Conservation (phyloP, 2,113 vertebrate species). For the Anolis carolinensis region DNA sequence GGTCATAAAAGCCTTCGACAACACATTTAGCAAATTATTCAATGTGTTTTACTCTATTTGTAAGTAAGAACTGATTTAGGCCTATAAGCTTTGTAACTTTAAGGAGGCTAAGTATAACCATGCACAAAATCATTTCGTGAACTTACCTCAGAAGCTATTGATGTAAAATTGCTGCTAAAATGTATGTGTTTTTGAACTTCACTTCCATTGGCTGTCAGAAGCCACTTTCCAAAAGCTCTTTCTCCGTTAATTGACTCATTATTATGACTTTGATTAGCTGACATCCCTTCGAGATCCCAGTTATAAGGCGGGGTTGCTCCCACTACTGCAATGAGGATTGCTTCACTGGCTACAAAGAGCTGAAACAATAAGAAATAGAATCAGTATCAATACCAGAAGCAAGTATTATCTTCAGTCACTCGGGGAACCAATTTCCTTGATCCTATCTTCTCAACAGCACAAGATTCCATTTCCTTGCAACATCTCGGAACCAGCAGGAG, state of each 20-base stretch:
- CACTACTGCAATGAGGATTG: conserved; percentile 77
- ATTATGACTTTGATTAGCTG: conserved; percentile 68
- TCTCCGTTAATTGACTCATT: conserved; percentile 59
- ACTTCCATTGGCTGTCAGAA: conserved; percentile 73
- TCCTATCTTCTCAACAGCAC: not conserved
- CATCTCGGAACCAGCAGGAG: not conserved
- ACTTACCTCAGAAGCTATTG: conserved; percentile 81
- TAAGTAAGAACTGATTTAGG: too few species aligned
- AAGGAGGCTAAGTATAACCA: not conserved
- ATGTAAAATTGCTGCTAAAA: conserved; percentile 78
- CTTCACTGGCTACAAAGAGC: conserved; percentile 81
- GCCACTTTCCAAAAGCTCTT: conserved; percentile 74
- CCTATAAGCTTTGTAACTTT: not conserved
- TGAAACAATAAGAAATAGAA: conserved; percentile 57
- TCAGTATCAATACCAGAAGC: not conserved
- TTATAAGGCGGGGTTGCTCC: conserved; percentile 77
- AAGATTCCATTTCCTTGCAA: too few species aligned
- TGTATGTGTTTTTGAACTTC: conserved; percentile 71
- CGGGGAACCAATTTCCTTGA: not conserved
- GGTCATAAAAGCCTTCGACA: too few species aligned
- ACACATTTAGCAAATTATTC: too few species aligned
- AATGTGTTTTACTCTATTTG: too few species aligned
- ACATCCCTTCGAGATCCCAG: conserved; percentile 76
- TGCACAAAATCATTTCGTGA: not conserved
- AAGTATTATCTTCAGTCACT: not conserved